These are phyloP conservation scores for Enteromius treurensis DNA, from an alignment of 2,797 vertebrate genomes.

Conservation along the genomic window DNA sequence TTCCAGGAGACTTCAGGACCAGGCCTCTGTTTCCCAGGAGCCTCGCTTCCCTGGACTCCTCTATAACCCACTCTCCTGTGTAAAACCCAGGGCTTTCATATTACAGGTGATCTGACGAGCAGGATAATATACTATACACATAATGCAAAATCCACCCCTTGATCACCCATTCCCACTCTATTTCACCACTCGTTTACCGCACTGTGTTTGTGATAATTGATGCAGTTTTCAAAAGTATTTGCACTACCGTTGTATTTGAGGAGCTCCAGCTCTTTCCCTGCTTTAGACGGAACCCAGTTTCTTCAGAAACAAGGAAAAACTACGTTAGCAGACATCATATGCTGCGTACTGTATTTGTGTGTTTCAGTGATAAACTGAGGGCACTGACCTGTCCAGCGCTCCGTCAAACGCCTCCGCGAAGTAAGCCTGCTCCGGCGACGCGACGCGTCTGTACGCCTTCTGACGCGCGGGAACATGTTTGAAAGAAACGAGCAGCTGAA, in stretches of 20 bases:
- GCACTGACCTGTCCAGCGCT: conserved; percentile 58
- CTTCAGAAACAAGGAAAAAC: conserved; percentile 41
- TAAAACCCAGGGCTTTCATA: neutral
- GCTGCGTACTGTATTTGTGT: too few relatives aligned
- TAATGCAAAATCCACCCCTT: neutral
- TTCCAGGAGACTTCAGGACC: conserved; percentile 66
- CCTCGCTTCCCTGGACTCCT: conserved; percentile 53
- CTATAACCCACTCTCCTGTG: conserved; percentile 63
- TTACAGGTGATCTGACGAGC: neutral
- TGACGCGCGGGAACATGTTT: conserved; percentile 21
- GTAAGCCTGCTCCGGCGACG: conserved; percentile 50
- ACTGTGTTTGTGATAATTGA: neutral
- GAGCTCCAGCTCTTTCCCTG: conserved; percentile 47
- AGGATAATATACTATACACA: neutral
- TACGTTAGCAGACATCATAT: neutral
- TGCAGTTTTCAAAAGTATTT: neutral
- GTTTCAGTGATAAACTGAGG: too few relatives aligned
- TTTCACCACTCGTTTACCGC: neutral
- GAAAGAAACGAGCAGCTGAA: neutral
- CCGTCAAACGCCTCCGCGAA: conserved; percentile 65
- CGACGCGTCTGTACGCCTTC: conserved; percentile 47
- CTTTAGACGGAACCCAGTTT: conserved; percentile 64
- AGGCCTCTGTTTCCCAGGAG: conserved; percentile 62
- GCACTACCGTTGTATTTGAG: conserved; percentile 63
- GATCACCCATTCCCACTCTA: neutral